Conservation (phyloP, 2,113 vertebrate species). For the Periophthalmus modestus region DNA sequence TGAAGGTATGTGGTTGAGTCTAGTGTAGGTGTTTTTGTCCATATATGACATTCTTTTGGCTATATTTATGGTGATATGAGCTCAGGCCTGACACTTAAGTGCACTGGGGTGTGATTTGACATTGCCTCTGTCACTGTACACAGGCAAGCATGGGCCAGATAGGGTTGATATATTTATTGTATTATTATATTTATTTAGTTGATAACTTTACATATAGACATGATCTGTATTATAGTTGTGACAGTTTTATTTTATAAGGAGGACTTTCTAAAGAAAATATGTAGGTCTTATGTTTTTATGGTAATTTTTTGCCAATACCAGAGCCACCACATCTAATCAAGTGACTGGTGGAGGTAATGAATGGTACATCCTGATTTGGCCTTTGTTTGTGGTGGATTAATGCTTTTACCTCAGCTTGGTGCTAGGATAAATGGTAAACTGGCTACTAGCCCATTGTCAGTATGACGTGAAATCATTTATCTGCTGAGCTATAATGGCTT, state of each 20-base stretch:
- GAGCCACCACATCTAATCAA: too few species aligned
- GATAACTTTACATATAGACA: not conserved
- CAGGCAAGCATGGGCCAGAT: not conserved
- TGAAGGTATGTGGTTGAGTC: constrained; percentile 48
- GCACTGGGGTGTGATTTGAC: constrained; percentile 21
- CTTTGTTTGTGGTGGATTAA: too few species aligned
- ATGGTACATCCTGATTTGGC: too few species aligned
- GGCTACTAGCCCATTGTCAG: not conserved
- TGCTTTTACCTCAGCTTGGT: not conserved
- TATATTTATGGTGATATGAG: constrained; percentile 32
- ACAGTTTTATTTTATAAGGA: too few species aligned
- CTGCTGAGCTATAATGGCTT: too few species aligned
- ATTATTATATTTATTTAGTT: not conserved
- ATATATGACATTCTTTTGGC: not conserved
- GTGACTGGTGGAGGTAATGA: too few species aligned
- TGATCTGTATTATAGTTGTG: not conserved
- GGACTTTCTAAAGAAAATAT: too few species aligned
- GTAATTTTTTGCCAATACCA: too few species aligned
- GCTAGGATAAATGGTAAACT: not conserved
- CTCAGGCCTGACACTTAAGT: constrained; percentile 6
- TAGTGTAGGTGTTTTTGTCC: not conserved
- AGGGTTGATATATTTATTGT: not conserved
- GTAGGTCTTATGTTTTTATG: too few species aligned
- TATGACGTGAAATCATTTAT: too few species aligned
- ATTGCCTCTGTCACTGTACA: constrained; percentile 6